A percentile compares a stretch with the other conserved stretches of the same genome.
These are phyloP conservation scores for Spongilla lacustris DNA, from an alignment of 37 sponge, comb jelly and placozoan genomes.

Conservation along the genomic window DNA sequence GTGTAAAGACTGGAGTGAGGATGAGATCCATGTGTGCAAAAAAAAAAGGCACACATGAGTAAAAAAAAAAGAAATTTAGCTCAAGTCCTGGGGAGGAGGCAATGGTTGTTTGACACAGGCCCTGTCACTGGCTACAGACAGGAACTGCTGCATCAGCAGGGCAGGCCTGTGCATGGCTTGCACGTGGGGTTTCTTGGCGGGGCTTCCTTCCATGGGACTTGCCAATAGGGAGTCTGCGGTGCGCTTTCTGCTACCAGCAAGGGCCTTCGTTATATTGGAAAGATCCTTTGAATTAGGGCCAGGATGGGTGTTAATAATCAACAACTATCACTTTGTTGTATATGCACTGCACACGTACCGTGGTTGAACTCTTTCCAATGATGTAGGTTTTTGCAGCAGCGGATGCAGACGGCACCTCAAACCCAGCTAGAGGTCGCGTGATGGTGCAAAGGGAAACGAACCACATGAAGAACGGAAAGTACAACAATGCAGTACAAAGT, in stretches of 20 bases:
- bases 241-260: constrained; percentile 27
- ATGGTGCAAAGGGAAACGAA: too few relatives aligned
- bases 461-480: too few relatives aligned
- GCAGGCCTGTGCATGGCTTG: constrained; percentile 2
- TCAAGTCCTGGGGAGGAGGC: constrained; percentile 8
- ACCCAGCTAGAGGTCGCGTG: neutral
- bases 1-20: too few relatives aligned
- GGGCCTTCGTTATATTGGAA: neutral
- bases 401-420: neutral
- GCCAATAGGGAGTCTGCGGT: constrained; percentile 13
- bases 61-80: neutral
- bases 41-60: neutral
- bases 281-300: constrained; percentile 45
- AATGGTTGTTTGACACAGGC: constrained; percentile 27
- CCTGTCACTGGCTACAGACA: constrained; percentile 41
- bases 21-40: neutral
- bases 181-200: constrained; percentile 24
- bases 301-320: neutral
- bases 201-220: constrained; percentile 1
- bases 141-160: constrained; percentile 37
- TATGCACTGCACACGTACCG: constrained; percentile 34
- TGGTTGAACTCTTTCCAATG: constrained; percentile 52
- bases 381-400: constrained; percentile 40
- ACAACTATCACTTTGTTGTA: neutral
- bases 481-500: too few relatives aligned